phyloP scores from a whole-genome alignment of 2,797 vertebrate species.

The Synaphobranchus kaupii region DNA sequence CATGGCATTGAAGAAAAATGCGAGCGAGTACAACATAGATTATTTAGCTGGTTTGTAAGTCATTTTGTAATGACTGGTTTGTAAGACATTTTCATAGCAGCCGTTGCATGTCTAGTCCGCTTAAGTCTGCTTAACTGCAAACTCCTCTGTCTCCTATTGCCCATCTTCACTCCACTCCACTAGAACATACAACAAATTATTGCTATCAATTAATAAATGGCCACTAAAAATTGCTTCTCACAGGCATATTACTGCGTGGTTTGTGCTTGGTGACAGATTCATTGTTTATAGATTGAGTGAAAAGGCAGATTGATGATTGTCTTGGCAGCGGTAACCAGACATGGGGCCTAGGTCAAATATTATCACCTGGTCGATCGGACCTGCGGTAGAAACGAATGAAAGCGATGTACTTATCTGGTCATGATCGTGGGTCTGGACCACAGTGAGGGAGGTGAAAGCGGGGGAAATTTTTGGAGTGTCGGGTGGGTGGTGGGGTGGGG shows the following conservation, averaged over 20 bases:
- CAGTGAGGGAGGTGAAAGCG: neutral
- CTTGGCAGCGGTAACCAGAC: neutral
- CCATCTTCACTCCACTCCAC: neutral
- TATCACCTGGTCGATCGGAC: neutral
- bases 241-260: neutral
- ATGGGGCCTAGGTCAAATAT: neutral
- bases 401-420: constrained; percentile 1
- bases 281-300: constrained; percentile 9
- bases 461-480: constrained; percentile 41
- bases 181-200: neutral
- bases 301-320: neutral
- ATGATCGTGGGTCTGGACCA: constrained; percentile 1
- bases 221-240: neutral
- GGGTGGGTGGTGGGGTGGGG: constrained; percentile 32
- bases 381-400: neutral
- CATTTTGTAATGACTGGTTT: too few species aligned
- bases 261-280: neutral
- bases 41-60: neutral
- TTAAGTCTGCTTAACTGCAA: too few species aligned
- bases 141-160: neutral
- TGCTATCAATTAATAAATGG: neutral
- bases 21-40: neutral
- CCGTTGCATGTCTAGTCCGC: too few species aligned
- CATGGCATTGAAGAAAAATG: neutral
- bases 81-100: too few species aligned